Conservation (phyloP, 1,140 invertebrate species). For the Aphelinus atriplicis region DNA sequence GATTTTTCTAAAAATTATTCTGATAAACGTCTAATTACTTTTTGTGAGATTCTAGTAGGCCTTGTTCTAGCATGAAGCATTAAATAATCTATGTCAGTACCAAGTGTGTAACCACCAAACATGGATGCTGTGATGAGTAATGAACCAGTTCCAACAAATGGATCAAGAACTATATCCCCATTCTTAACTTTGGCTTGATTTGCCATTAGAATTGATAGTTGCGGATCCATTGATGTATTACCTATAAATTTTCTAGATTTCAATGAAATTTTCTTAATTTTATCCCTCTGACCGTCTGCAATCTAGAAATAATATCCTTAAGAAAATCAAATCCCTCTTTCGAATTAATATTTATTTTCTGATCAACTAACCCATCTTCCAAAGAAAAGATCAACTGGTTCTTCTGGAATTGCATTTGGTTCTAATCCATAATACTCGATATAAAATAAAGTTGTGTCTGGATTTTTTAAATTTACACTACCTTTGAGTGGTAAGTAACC, state of each 20-base stretch:
- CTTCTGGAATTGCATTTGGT: conserved; percentile 75
- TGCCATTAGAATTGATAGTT: conserved; percentile 91
- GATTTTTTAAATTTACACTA: conserved; percentile 82
- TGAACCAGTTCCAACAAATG: conserved; percentile 95
- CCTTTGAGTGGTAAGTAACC: conserved; percentile 84
- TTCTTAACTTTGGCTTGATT: conserved; percentile 85
- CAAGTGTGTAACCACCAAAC: conserved; percentile 90
- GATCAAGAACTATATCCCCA: conserved; percentile 87
- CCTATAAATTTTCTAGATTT: conserved; percentile 95
- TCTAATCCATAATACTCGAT: conserved; percentile 90
- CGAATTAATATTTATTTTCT: conserved; percentile 9
- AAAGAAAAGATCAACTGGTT: conserved; percentile 83
- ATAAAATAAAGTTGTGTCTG: conserved; percentile 81
- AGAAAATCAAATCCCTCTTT: conserved; percentile 19
- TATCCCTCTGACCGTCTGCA: conserved; percentile 81
- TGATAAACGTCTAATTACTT: conserved; percentile 64
- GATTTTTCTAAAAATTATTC: conserved; percentile 29
- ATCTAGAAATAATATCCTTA: conserved; percentile 67
- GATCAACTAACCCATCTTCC: conserved; percentile 79
- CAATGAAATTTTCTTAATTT: conserved; percentile 82
- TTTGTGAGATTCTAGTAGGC: conserved; percentile 80
- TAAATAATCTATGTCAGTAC: conserved; percentile 93
- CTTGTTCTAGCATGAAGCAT: conserved; percentile 89
- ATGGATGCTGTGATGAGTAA: conserved; percentile 90
- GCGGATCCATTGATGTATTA: conserved; percentile 97